Base-by-base conservation (phyloP, 2,888 invertebrate genomes). In the Chesias legatella region DNA sequence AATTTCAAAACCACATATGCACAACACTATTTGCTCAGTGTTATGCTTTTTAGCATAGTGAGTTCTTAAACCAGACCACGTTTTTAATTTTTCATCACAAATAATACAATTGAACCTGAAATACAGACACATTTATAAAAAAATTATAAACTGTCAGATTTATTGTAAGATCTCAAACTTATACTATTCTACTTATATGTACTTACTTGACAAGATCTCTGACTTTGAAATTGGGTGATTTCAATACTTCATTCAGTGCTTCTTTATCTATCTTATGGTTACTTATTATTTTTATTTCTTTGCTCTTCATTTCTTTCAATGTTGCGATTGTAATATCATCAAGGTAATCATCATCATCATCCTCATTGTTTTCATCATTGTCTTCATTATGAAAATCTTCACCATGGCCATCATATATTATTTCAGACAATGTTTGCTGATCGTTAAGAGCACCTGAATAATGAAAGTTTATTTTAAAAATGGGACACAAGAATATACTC, bases 1-100 rank as follows among this genome's bases (percentile, higher is more conserved):
- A 20, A 85, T 73, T 5, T 70, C 69, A 54, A 70, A 76, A 8
- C 86, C 86, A 62, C 86, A 86, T 1, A 80, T 50, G 49, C 86
- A 86, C 39, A 66, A 68, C 9, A 79, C 71, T 39, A 68, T 53
- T 10, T 81, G 76, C 57, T 76, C 77, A 43, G 61, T 69, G 56
- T 76, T 77, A 50, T 86, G 86, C 4, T 53, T 50, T 48, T 68
- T 75, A 7, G 53, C 60, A 51, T 66, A 79, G 59, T 86, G 86
- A 10, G 58, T 36, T 30, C 72, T 56, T 39, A 85, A 56, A 24
- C 58, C 58, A 48, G 63, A 60, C 84, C 85, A 86, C 27, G 74
- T 68, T 49, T 77, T 78, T 21, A 74, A 56, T 56, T 60, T 62
- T 28, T 72, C 67, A 36, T 73, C 61, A 60, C 86, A 86, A 42